A percentile compares a stretch with the other conserved stretches of the same genome.
phyloP scores from a whole-genome alignment of 2,113 vertebrate species.

The Tor tambroides region DNA sequence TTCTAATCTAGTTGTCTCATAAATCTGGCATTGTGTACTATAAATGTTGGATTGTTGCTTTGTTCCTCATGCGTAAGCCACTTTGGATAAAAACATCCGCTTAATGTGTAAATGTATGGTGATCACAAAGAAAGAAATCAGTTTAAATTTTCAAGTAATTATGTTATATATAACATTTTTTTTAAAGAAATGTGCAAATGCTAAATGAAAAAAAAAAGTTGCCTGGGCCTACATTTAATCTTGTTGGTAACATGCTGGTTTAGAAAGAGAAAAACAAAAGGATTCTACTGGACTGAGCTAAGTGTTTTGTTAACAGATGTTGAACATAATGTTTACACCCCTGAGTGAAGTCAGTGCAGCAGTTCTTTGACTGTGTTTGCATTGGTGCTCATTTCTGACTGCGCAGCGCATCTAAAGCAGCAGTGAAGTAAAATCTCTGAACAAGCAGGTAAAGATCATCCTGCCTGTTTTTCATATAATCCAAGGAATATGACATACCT shows the following conservation, averaged over 20 bases:
- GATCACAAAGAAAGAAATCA: neutral
- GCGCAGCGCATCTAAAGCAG: neutral
- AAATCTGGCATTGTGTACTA: too few species aligned
- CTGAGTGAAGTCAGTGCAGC: slow-evolving; percentile 12
- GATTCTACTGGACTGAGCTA: neutral
- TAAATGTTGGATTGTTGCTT: too few species aligned
- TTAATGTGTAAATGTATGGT: neutral
- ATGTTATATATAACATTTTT: neutral
- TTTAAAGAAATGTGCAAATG: neutral
- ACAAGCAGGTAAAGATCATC: neutral
- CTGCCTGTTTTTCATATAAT: neutral
- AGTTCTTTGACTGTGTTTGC: neutral
- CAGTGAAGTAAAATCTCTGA: neutral
- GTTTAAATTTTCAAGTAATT: neutral
- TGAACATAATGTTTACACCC: neutral
- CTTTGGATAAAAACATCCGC: too few species aligned
- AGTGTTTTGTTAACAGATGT: neutral
- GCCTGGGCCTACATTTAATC: neutral
- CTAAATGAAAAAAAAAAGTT: neutral
- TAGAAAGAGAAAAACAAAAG: neutral
- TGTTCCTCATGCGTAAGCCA: too few species aligned
- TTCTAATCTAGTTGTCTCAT: too few species aligned
- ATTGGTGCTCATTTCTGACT: neutral
- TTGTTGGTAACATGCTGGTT: neutral
- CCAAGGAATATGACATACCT: neutral